Base-by-base conservation (phyloP, 2,888 invertebrate species). In the Cepaea hortensis region DNA sequence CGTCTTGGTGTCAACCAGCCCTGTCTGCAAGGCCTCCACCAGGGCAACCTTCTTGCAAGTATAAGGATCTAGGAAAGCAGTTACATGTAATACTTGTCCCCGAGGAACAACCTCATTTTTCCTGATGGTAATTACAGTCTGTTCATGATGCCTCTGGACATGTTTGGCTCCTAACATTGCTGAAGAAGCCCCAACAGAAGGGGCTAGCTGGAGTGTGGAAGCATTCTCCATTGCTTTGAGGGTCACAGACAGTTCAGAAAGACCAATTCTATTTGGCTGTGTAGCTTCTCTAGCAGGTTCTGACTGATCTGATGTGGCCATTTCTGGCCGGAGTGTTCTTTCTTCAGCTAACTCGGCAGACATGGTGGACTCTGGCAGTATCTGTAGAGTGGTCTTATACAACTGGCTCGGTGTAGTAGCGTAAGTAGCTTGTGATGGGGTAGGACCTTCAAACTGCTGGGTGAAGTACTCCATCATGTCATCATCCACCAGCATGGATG, bases 21-120 rank as follows among this genome's bases (percentile, higher is more conserved):
- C 98, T 89, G 97, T 96, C 86, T 96, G 96, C 50, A 98, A 95
- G 0, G 98, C 98, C 95, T 98, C 96, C 85, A 96, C 96, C 85
- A 99, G 85, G 55, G 91, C 92, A 96, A 95, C 96, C 96, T 96
- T 96, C 92, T 96, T 96, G 85, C 97, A 97, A 90, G 96, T 96
- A 87, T 96, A 91, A 50, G 95, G 94, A 91, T 96, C 95, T 80
- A 95, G 93, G 94, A 97, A 90, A 20, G 93, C 91, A 46, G 92
- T 84, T 55, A 90, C 91, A 87, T 93, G 91, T 9, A 94, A 87
- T 20, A 92, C 88, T 84, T 92, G 91, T 68, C 92, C 92, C 81
- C 91, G 90, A 11, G 93, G 92, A 9, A 92, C 90, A 61, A 92
- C 87, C 55, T 90, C 90, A 61, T 90, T 91, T 81, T 91, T 91